Evolutionary conservation across 64 coral and sea anemone genomes (phyloP).

Genomic region (Stylophora pistillata): DNA sequence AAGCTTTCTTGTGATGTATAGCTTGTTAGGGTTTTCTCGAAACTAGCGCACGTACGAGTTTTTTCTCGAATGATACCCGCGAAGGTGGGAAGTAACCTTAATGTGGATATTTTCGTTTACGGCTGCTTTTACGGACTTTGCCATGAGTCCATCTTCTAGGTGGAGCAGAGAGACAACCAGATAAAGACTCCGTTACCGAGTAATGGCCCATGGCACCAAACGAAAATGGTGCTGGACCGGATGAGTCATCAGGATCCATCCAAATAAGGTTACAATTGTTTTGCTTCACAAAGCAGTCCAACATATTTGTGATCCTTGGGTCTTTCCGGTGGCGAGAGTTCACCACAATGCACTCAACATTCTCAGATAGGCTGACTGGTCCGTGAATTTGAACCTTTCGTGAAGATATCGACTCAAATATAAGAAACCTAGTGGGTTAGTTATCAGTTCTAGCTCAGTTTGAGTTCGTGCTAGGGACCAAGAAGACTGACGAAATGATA

Average conservation of each 20-base stretch:
- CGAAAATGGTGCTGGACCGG: neutral
- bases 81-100: neutral
- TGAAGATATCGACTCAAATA: neutral
- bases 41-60: too few species aligned
- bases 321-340: slow-evolving; percentile 35
- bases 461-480: too few species aligned
- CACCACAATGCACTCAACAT: slow-evolving; percentile 48
- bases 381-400: slow-evolving; percentile 53
- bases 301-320: neutral
- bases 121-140: neutral
- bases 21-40: too few species aligned
- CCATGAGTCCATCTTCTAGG: neutral
- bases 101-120: neutral
- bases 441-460: too few species aligned
- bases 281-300: slow-evolving; percentile 47
- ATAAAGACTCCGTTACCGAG: neutral
- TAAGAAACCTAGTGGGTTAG: too few species aligned
- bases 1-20: too few species aligned
- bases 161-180: neutral
- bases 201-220: slow-evolving; percentile 17
- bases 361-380: slow-evolving; percentile 33
- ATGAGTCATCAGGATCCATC: slow-evolving; percentile 24
- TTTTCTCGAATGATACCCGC: too few species aligned
- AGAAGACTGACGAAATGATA: too few species aligned
- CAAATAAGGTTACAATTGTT: slow-evolving; percentile 72